These are phyloP conservation scores for Dicyrtomina minuta DNA, from an alignment of 2,888 invertebrate genomes.

Conservation along the genomic window DNA sequence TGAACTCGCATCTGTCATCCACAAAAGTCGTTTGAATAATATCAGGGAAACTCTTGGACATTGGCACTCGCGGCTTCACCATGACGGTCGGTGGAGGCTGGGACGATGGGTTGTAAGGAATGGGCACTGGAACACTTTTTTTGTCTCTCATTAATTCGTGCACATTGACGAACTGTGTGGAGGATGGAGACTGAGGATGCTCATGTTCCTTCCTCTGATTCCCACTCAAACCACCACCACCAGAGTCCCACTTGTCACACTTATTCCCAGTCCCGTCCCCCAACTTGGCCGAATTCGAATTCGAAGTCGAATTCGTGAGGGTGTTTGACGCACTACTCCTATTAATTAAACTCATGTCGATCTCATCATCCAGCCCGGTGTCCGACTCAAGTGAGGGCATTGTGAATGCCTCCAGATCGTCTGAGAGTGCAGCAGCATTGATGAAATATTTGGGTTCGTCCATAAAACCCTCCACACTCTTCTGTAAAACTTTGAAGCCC, in stretches of 20 bases:
- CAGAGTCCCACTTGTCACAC: no score
- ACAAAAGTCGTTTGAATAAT: constrained; percentile 37
- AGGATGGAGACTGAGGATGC: not conserved
- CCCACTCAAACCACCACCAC: no score
- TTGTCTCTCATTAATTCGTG: no score
- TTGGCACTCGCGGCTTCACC: constrained; percentile 46
- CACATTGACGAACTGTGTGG: not conserved
- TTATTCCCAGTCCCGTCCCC: not conserved
- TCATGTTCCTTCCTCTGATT: no score
- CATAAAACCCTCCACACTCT: constrained; percentile 34
- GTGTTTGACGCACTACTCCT: no score
- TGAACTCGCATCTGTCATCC: constrained; percentile 10
- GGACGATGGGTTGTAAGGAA: no score
- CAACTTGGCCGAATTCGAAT: not conserved
- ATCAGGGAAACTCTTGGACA: constrained; percentile 50
- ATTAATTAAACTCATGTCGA: no score
- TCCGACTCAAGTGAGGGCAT: constrained; percentile 24
- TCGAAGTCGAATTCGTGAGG: no score
- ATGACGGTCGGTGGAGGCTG: constrained; percentile 3
- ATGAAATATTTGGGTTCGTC: constrained; percentile 51
- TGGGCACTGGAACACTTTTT: not conserved
- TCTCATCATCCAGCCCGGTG: constrained; percentile 7
- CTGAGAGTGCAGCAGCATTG: constrained; percentile 48
- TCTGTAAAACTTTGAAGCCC: constrained; percentile 24
- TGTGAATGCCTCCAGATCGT: constrained; percentile 19